Conservation (phyloP, 1,140 invertebrate genomes). For the Drosophila gunungcola region DNA sequence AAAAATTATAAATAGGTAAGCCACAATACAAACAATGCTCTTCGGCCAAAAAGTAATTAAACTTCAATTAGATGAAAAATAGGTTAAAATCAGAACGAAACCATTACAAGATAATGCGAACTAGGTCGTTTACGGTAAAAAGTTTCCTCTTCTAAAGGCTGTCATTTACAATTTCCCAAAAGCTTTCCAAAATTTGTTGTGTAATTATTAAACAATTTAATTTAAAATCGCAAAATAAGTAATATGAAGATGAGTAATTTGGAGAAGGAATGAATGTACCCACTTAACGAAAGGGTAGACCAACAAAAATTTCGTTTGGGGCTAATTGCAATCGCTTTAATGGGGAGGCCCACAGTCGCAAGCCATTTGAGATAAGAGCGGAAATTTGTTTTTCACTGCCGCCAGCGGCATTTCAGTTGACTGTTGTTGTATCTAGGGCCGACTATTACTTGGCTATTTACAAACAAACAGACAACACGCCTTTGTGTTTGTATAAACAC, state of each 20-base stretch:
- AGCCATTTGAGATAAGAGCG: constrained; percentile 63
- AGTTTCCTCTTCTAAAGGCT: too few relatives aligned
- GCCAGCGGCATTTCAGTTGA: constrained; percentile 38
- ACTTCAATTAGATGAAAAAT: constrained; percentile 6
- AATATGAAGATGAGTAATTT: not conserved
- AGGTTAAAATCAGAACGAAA: constrained; percentile 2
- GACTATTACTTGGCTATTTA: constrained; percentile 47
- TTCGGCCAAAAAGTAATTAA: constrained; percentile 6
- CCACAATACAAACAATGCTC: constrained; percentile 4
- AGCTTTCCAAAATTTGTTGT: constrained; percentile 5
- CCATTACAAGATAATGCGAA: not conserved
- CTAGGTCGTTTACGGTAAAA: constrained; percentile 5
- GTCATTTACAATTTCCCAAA: constrained; percentile 11
- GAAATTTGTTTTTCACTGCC: constrained; percentile 61
- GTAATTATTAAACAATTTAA: constrained; percentile 18
- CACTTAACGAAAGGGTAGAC: constrained; percentile 22
- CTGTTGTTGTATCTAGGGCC: constrained; percentile 9
- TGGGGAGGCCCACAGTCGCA: constrained; percentile 19
- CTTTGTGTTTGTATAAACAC: constrained; percentile 41
- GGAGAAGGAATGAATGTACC: constrained; percentile 4
- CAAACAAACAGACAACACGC: constrained; percentile 36
- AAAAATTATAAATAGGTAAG: not conserved
- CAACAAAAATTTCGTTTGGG: constrained; percentile 37
- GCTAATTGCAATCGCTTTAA: constrained; percentile 74
- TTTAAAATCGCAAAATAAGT: not conserved